Evolutionary conservation across 2,888 invertebrate genomes (phyloP).

Genomic region (Drosophila setosimentum): DNA sequence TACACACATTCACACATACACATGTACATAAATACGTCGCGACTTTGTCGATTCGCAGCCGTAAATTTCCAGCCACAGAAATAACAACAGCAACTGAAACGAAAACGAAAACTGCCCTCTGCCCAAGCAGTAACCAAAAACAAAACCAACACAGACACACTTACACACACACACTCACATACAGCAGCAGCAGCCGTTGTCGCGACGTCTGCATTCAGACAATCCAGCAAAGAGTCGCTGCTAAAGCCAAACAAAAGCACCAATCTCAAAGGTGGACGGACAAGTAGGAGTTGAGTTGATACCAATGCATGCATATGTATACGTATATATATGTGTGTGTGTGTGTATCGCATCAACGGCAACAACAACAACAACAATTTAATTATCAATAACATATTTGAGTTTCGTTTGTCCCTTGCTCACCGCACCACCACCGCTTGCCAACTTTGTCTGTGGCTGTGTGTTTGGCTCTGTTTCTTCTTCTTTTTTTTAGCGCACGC

Average conservation of each 20-base stretch:
- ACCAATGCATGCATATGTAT: constrained; percentile 8
- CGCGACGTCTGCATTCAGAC: constrained; percentile 54
- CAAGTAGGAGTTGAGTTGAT: constrained; percentile 34
- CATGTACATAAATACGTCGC: constrained; percentile 1
- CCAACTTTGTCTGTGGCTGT: constrained; percentile 7
- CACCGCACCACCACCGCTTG: constrained; percentile 3
- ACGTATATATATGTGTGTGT: not conserved
- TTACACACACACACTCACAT: not conserved
- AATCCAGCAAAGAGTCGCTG: constrained; percentile 30
- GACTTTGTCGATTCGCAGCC: constrained; percentile 12
- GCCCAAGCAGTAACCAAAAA: constrained; percentile 18
- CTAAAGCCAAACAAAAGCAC: constrained; percentile 36
- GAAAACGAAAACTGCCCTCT: constrained; percentile 54
- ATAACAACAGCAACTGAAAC: constrained; percentile 24
- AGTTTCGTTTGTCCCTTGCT: constrained; percentile 47
- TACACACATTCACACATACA: not conserved
- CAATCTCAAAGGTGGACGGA: constrained; percentile 49
- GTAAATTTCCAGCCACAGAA: constrained; percentile 12
- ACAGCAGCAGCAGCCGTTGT: constrained; percentile 33
- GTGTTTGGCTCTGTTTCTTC: constrained; percentile 1
- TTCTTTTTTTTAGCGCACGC: constrained; percentile 54
- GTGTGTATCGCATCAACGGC: constrained; percentile 30
- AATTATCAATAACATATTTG: constrained; percentile 76
- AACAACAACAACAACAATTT: constrained; percentile 51
- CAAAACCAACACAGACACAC: constrained; percentile 1